Percentiles rank a stretch among this genome's conserved stretches.
Evolutionary conservation across 1,140 invertebrate genomes (phyloP).

Genomic region (Tetragonula clypearis): DNA sequence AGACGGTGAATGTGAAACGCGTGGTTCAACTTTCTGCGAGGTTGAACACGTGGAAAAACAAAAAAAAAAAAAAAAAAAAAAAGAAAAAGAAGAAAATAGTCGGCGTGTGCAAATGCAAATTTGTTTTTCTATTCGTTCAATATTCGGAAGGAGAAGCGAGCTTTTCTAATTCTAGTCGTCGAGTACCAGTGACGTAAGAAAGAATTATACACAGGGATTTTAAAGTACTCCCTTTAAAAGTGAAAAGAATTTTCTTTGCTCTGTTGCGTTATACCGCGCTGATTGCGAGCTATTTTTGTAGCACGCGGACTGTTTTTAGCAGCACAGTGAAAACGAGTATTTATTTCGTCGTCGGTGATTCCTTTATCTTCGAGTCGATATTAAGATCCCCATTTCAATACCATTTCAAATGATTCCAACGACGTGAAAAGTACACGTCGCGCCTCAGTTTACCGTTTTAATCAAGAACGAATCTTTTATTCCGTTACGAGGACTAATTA

Average conservation of each 20-base stretch:
- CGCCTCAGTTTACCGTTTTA: neutral
- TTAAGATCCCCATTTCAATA: neutral
- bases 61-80: no score
- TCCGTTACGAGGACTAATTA: conserved; percentile 13
- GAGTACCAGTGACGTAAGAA: no score
- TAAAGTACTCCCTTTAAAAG: no score
- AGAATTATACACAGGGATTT: no score
- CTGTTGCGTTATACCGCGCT: no score
- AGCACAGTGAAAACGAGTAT: neutral
- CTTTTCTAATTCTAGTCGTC: no score
- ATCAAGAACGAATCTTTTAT: conserved; percentile 15
- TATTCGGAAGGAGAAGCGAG: no score
- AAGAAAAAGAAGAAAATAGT: no score
- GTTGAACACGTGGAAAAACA: neutral
- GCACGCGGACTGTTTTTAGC: neutral
- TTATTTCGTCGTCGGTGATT: neutral
- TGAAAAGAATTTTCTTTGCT: no score
- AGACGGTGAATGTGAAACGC: neutral
- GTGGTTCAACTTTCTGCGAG: neutral
- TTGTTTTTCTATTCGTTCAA: no score
- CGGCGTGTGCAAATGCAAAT: no score
- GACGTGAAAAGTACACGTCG: neutral
- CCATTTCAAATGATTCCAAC: no score
- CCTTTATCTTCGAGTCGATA: neutral
- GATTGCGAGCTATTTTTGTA: neutral